Evolutionary conservation across 1,140 invertebrate genomes (phyloP), one percentile per base, ranked within the genome.

Genomic region (Brachionus manjavacas): DNA sequence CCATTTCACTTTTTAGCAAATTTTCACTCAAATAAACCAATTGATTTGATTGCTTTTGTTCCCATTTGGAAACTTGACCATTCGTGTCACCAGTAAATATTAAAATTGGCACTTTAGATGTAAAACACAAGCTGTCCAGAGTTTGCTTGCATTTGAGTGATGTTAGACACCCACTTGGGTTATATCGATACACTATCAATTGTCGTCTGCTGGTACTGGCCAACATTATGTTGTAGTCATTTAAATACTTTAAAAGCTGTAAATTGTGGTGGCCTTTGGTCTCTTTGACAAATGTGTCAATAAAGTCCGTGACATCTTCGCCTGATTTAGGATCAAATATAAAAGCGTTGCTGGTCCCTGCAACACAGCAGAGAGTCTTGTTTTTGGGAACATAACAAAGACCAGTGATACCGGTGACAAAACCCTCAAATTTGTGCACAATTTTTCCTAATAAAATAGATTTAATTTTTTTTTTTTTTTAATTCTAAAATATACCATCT

Each of bases 11-110:
- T 83, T 83, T 83, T 9, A 83, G 35, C 20, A 84, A 60, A 39
- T 52, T 64, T 43, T 84, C 83, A 9, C 14, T 84, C 9, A 41
- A 39, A 78, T 89, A 90, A 87, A 89, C 88, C 68, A 89, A 88
- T 86, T 88, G 88, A 85, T 89, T 89, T 7, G 88, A 89, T 85
- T 89, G 88, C 88, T 88, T 89, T 72, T 88, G 86, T 85, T 89
- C 89, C 89, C 89, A 90, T 85, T 89, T 89, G n/a, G 86, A 87
- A 49, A 89, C 88, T 7, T 85, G 85, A 16, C 88, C 89, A 25
- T 88, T 86, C 70, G 86, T 85, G 74, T 89, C 88, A 2, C 89
- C 89, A 84, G 86, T 88, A 85, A 89, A 90, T 28, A 89, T 87
- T 28, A 89, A 85, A 76, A 84, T 84, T n/a, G 66, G 83, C 14